phyloP scores from a whole-genome alignment of 2,113 vertebrate species.

The Clarias macrocephalus region DNA sequence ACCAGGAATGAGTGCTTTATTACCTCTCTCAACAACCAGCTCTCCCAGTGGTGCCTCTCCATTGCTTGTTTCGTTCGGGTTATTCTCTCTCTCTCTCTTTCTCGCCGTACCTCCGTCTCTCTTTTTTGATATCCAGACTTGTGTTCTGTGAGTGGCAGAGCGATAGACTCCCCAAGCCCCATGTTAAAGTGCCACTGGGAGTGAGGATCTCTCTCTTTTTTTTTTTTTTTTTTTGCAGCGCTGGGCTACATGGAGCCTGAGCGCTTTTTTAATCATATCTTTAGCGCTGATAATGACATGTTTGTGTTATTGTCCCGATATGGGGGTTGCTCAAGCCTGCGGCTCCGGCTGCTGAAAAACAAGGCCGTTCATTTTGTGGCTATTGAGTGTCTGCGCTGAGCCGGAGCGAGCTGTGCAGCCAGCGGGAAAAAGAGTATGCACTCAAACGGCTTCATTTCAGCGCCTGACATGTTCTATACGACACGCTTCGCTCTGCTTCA shows the following conservation, averaged over 20 bases:
- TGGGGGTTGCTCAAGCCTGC: constrained; percentile 72
- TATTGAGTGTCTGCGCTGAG: constrained; percentile 77
- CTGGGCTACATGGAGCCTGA: constrained; percentile 9
- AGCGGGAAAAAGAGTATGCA: constrained; percentile 73
- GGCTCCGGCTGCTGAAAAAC: constrained; percentile 72
- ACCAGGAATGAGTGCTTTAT: constrained; percentile 50
- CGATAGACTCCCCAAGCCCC: constrained; percentile 36
- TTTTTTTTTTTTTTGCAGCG: background rate
- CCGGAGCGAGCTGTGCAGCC: constrained; percentile 74
- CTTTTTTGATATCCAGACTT: constrained; percentile 16
- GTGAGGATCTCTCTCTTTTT: background rate
- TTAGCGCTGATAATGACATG: constrained; percentile 72
- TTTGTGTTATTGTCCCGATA: constrained; percentile 68
- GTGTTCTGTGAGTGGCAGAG: constrained; percentile 31
- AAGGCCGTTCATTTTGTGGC: constrained; percentile 78
- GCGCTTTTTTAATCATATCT: constrained; percentile 57
- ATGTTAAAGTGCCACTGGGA: constrained; percentile 18
- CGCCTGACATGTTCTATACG: constrained; percentile 60
- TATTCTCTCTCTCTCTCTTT: constrained; percentile 2
- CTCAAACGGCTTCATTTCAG: constrained; percentile 72
- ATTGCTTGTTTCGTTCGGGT: constrained; percentile 44
- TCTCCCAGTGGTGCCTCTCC: constrained; percentile 40
- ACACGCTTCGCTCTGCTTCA: constrained; percentile 44
- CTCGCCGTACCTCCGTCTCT: constrained; percentile 8
- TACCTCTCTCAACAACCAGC: constrained; percentile 46